Conservation (phyloP, 2,113 vertebrate genomes). For the Bolborhynchus lineola region DNA sequence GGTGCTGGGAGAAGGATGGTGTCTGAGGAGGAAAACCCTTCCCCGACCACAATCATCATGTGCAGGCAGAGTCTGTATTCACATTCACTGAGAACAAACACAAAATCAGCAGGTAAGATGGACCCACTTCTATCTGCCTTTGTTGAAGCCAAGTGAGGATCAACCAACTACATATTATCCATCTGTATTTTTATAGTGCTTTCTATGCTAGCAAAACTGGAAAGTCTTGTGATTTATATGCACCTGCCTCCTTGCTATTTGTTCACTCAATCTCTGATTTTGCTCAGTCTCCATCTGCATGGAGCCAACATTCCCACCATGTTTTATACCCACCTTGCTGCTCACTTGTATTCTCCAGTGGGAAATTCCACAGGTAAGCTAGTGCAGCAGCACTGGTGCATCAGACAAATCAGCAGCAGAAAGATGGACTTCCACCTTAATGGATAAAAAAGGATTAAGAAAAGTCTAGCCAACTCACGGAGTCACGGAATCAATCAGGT, state of each 20-base stretch:
- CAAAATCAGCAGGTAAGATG: neutral
- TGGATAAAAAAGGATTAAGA: neutral
- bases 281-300: slow-evolving; percentile 49
- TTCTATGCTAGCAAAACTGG: slow-evolving; percentile 14
- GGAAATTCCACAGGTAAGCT: neutral
- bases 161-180: neutral
- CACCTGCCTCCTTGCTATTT: slow-evolving; percentile 53
- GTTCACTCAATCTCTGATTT: slow-evolving; percentile 53
- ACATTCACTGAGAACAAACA: neutral
- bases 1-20: neutral
- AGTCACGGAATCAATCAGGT: neutral
- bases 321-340: slow-evolving; percentile 28
- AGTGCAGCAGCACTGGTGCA: neutral
- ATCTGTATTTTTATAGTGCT: slow-evolving; percentile 17
- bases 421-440: neutral
- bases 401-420: neutral
- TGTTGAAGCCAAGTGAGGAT: neutral
- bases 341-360: neutral
- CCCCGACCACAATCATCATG: neutral
- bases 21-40: neutral
- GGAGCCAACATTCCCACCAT: slow-evolving; percentile 50
- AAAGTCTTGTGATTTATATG: neutral
- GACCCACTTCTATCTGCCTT: neutral
- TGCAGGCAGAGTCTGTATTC: neutral
- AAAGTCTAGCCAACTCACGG: neutral